These are phyloP conservation scores for Andrena haemorrhoa DNA, from an alignment of 2,888 invertebrate genomes.

Conservation along the genomic window DNA sequence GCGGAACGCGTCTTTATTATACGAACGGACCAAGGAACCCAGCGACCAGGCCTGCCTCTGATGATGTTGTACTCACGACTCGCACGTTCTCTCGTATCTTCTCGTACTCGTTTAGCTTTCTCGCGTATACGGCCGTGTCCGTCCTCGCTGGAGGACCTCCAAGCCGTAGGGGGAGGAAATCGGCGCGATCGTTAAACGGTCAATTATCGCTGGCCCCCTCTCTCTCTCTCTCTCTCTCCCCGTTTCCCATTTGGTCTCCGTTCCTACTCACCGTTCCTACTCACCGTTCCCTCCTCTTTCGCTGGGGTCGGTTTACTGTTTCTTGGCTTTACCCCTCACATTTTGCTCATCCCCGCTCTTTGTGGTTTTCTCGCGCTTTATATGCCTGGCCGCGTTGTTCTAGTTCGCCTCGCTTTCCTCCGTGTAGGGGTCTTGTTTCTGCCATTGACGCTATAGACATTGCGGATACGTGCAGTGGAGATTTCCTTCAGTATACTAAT, in stretches of 20 bases:
- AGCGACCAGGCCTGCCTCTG: constrained; percentile 75
- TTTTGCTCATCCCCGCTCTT: constrained; percentile 1
- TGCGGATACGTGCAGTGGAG: too few relatives aligned
- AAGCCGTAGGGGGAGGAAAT: constrained; percentile 63
- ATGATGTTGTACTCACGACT: constrained; percentile 81
- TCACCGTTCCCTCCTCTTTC: neutral
- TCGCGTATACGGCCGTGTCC: constrained; percentile 56
- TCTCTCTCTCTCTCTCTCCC: constrained; percentile 29
- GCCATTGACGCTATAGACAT: neutral
- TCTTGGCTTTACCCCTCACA: neutral
- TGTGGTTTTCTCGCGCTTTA: constrained; percentile 6
- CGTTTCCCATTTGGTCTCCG: constrained; percentile 9
- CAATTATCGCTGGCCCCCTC: constrained; percentile 68
- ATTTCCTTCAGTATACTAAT: neutral
- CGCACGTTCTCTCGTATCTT: constrained; percentile 70
- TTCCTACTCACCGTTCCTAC: neutral
- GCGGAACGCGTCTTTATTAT: constrained; percentile 84
- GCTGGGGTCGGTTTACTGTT: constrained; percentile 10
- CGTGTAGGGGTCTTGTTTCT: neutral
- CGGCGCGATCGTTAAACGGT: constrained; percentile 73
- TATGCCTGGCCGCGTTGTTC: neutral
- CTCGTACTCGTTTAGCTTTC: constrained; percentile 74
- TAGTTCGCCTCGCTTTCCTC: neutral
- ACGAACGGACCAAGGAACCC: constrained; percentile 79
- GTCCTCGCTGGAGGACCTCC: constrained; percentile 51